Percentiles rank a stretch among this genome's conserved stretches.
These are phyloP conservation scores for Clanis bilineata DNA, from an alignment of 2,888 invertebrate species.

Conservation along the genomic window DNA sequence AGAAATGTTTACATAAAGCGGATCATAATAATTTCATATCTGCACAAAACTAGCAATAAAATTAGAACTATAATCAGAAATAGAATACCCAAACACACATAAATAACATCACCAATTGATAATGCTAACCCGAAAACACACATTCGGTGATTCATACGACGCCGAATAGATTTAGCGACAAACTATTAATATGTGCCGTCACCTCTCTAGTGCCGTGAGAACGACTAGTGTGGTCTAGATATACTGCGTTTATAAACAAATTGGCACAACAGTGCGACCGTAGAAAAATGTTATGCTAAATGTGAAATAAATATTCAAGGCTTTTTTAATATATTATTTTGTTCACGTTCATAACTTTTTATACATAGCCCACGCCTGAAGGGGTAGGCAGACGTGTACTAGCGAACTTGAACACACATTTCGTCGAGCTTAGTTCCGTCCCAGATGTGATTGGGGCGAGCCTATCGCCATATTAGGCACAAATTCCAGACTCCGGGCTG, in stretches of 20 bases:
- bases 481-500: too few relatives aligned
- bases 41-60: not conserved
- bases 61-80: not conserved
- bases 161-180: constrained; percentile 21
- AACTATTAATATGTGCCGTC: constrained; percentile 28
- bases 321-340: too few relatives aligned
- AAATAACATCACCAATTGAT: not conserved
- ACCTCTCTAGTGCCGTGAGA: constrained; percentile 42
- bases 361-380: too few relatives aligned
- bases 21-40: not conserved
- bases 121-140: constrained; percentile 2
- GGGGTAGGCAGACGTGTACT: too few relatives aligned
- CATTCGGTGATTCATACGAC: constrained; percentile 9
- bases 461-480: too few relatives aligned
- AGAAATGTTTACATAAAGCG: too few relatives aligned
- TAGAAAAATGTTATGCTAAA: not conserved
- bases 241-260: constrained; percentile 61
- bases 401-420: too few relatives aligned
- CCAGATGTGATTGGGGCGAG: too few relatives aligned
- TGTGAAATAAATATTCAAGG: too few relatives aligned
- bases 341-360: too few relatives aligned
- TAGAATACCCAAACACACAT: not conserved
- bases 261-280: constrained; percentile 24
- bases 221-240: constrained; percentile 35
- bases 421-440: too few relatives aligned